A percentile compares a stretch with the other conserved stretches of the same genome.
Conservation (phyloP, 2,888 invertebrate genomes). For the Leucophenga maculata region DNA sequence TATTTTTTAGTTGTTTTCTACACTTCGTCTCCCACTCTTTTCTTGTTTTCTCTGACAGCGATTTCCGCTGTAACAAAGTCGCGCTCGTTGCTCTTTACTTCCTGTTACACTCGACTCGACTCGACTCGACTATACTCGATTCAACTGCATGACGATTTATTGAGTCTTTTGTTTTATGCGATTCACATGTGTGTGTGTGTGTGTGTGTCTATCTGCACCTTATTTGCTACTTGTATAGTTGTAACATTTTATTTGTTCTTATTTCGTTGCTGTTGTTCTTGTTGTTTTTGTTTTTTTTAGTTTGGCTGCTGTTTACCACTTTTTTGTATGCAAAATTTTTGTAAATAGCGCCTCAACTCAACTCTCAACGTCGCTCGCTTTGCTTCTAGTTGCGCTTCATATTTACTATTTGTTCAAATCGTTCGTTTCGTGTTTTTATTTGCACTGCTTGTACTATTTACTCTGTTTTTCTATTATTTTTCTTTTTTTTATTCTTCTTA, state of each 20-base stretch:
- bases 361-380: slow-evolving; percentile 27
- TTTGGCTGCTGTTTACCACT: slow-evolving; percentile 13
- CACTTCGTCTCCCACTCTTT: not conserved
- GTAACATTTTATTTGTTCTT: slow-evolving; percentile 55
- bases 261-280: not conserved
- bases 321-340: slow-evolving; percentile 58
- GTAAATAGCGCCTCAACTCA: slow-evolving; percentile 52
- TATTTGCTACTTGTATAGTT: slow-evolving; percentile 48
- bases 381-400: slow-evolving; percentile 38
- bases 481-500: not conserved
- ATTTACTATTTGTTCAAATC: slow-evolving; percentile 46
- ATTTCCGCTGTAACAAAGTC: slow-evolving; percentile 53
- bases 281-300: not conserved
- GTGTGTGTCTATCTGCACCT: slow-evolving; percentile 20
- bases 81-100: slow-evolving; percentile 35
- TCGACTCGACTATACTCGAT: slow-evolving; percentile 62
- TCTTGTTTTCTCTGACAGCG: slow-evolving; percentile 40
- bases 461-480: too few species aligned
- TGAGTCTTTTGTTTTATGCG: slow-evolving; percentile 50
- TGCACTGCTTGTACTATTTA: not conserved
- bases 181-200: slow-evolving; percentile 29
- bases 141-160: slow-evolving; percentile 66
- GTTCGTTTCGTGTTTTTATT: slow-evolving; percentile 1
- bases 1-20: not conserved
- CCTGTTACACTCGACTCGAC: slow-evolving; percentile 36